Evolutionary conservation across 2,888 invertebrate genomes (phyloP).

Genomic region (Catocala nupta): DNA sequence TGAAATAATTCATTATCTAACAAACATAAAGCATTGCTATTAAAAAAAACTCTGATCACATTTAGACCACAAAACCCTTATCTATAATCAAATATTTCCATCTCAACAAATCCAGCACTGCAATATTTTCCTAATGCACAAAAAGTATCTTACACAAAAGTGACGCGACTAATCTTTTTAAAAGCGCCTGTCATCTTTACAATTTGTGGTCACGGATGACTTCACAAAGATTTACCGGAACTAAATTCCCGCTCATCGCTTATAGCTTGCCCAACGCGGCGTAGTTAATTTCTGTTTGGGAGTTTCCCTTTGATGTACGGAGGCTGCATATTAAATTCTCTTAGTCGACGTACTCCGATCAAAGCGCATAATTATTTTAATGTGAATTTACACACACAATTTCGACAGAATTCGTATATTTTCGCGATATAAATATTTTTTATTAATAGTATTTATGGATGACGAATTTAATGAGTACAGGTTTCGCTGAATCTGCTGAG

Average conservation of each 20-base stretch:
- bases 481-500: slow-evolving; percentile 18
- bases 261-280: slow-evolving; percentile 34
- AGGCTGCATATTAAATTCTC: slow-evolving; percentile 79
- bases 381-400: slow-evolving; percentile 52
- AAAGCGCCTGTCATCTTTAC: slow-evolving; percentile 1
- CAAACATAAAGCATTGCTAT: too few relatives aligned
- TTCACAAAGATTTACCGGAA: not conserved
- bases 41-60: too few relatives aligned
- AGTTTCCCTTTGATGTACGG: slow-evolving; percentile 71
- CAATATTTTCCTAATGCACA: too few relatives aligned
- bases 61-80: too few relatives aligned
- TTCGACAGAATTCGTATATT: slow-evolving; percentile 53
- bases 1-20: too few relatives aligned
- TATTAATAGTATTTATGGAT: slow-evolving; percentile 9
- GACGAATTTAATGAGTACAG: slow-evolving; percentile 29
- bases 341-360: slow-evolving; percentile 69
- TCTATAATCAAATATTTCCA: too few relatives aligned
- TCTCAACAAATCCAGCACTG: too few relatives aligned
- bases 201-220: slow-evolving; percentile 8
- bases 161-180: too few relatives aligned
- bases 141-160: too few relatives aligned
- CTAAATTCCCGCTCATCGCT: slow-evolving; percentile 37
- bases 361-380: slow-evolving; percentile 74
- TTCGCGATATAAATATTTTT: slow-evolving; percentile 24
- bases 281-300: slow-evolving; percentile 74